Evolutionary conservation across 2,797 vertebrate genomes (phyloP).

Genomic region (Astyanax mexicanus): DNA sequence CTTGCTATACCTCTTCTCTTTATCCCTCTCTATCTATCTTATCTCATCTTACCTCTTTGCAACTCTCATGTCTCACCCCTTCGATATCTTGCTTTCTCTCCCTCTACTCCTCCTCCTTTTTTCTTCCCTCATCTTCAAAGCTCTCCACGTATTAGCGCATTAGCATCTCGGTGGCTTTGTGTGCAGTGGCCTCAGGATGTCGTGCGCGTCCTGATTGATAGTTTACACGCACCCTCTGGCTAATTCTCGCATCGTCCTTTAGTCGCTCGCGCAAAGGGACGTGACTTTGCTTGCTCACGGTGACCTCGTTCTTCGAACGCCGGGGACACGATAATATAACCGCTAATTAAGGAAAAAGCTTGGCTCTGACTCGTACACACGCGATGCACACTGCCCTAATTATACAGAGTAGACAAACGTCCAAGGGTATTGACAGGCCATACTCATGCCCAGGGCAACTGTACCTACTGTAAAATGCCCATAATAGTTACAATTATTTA

Average conservation of each 20-base stretch:
- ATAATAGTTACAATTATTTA: too few species aligned
- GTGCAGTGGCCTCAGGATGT: background rate
- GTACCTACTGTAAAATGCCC: background rate
- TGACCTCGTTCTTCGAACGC: background rate
- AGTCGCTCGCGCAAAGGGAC: background rate
- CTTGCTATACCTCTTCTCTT: too few species aligned
- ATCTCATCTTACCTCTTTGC: too few species aligned
- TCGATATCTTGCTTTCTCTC: background rate
- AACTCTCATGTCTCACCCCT: background rate
- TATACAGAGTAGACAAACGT: background rate
- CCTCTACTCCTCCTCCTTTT: background rate
- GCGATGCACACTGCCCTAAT: background rate
- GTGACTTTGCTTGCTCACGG: background rate
- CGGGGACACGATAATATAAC: background rate
- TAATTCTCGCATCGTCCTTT: slow-evolving; percentile 11
- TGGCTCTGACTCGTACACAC: background rate
- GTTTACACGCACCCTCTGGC: slow-evolving; percentile 1
- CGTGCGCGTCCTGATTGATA: background rate
- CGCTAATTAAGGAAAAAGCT: background rate
- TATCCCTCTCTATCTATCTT: slow-evolving; percentile 7
- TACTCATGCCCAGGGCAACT: background rate
- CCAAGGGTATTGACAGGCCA: background rate
- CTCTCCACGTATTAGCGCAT: background rate
- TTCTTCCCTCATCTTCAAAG: background rate
- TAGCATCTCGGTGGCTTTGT: slow-evolving; percentile 1